Conservation (phyloP, 2,888 invertebrate genomes). For the Drosophila infuscata region DNA sequence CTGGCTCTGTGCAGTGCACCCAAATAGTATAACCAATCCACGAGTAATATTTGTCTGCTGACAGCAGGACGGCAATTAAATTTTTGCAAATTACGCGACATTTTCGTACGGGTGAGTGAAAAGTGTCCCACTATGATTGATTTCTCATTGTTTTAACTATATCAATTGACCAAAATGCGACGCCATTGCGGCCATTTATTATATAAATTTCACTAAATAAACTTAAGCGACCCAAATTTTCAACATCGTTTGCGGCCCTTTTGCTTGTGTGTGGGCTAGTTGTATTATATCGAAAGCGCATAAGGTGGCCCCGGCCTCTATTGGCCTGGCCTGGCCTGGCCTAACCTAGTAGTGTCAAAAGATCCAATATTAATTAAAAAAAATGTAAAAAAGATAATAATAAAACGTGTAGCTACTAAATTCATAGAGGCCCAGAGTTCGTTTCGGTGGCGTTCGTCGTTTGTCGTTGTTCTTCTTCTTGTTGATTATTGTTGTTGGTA, state of each 20-base stretch:
- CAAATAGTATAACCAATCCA: conserved; percentile 50
- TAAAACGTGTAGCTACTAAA: not conserved
- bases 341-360: not conserved
- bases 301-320: conserved; percentile 43
- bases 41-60: conserved; percentile 31
- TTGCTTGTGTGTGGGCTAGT: conserved; percentile 22
- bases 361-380: not conserved
- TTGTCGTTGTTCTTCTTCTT: conserved; percentile 24
- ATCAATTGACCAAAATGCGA: conserved; percentile 59
- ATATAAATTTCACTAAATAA: conserved; percentile 80
- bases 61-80: conserved; percentile 69
- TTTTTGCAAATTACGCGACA: conserved; percentile 70
- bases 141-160: conserved; percentile 63
- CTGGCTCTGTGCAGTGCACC: conserved; percentile 35
- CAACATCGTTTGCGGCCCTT: not conserved
- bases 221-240: conserved; percentile 75
- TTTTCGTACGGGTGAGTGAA: conserved; percentile 81
- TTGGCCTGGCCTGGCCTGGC: conserved; percentile 3
- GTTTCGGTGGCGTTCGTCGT: conserved; percentile 28
- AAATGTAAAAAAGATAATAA: not conserved
- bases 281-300: conserved; percentile 34
- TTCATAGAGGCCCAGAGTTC: conserved; percentile 13
- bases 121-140: conserved; percentile 77
- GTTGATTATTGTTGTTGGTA: conserved; percentile 51
- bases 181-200: conserved; percentile 78